Evolutionary conservation across 1,140 invertebrate genomes (phyloP).

Genomic region (Proctacanthus coquilletti): DNA sequence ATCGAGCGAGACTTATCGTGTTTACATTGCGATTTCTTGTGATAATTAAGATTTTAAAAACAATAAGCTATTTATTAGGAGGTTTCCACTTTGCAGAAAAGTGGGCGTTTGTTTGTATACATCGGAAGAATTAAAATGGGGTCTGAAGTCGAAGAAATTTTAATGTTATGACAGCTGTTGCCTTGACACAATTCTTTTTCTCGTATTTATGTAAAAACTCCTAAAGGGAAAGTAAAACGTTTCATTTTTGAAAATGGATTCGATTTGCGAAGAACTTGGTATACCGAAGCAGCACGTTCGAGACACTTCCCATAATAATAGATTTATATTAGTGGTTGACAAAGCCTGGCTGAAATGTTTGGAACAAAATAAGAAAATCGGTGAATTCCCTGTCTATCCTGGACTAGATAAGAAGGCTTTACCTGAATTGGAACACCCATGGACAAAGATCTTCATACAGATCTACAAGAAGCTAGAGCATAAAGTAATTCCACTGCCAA

Average conservation of each 20-base stretch:
- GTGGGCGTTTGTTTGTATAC: too few relatives aligned
- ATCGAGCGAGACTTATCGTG: too few relatives aligned
- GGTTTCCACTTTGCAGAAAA: too few relatives aligned
- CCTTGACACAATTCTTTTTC: not conserved
- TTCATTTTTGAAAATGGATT: slow-evolving; percentile 32
- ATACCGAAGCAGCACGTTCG: slow-evolving; percentile 47
- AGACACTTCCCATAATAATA: slow-evolving; percentile 33
- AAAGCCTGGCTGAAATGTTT: slow-evolving; percentile 49
- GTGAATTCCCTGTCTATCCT: slow-evolving; percentile 27
- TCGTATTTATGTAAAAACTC: not conserved
- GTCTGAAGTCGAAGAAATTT: too few relatives aligned
- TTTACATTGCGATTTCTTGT: too few relatives aligned
- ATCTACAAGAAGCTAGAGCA: slow-evolving; percentile 37
- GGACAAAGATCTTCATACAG: slow-evolving; percentile 20
- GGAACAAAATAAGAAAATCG: slow-evolving; percentile 33
- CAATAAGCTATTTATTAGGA: too few relatives aligned
- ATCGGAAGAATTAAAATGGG: too few relatives aligned
- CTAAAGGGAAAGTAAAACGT: not conserved
- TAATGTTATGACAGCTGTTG: too few relatives aligned
- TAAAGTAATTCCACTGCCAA: slow-evolving; percentile 53
- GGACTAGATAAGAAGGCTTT: slow-evolving; percentile 27
- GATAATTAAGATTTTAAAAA: too few relatives aligned
- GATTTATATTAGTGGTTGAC: slow-evolving; percentile 45
- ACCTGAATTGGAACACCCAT: slow-evolving; percentile 18
- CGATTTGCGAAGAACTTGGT: slow-evolving; percentile 43